Conservation (phyloP, 2,888 invertebrate species). For the Drosophila fungiperda region DNA sequence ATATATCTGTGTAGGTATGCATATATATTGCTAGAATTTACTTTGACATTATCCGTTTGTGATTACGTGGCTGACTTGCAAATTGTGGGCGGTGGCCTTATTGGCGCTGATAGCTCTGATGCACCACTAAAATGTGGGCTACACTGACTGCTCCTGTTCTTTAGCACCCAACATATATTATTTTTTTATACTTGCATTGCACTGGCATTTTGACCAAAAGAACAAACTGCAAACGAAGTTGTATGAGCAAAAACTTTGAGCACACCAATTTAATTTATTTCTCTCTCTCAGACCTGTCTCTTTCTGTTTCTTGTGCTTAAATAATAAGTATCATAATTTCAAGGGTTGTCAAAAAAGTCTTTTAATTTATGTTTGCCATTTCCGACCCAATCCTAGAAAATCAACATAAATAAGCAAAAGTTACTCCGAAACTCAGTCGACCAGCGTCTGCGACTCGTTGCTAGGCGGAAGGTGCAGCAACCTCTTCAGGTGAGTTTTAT, state of each 20-base stretch:
- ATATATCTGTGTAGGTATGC: background rate
- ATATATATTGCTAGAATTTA: constrained; percentile 17
- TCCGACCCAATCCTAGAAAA: constrained; percentile 75
- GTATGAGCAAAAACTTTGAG: constrained; percentile 58
- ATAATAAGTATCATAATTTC: constrained; percentile 80
- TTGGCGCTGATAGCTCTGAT: constrained; percentile 26
- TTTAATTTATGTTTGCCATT: constrained; percentile 80
- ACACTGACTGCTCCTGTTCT: constrained; percentile 10
- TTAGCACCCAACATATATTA: background rate
- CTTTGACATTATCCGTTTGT: constrained; percentile 77
- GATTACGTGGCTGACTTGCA: constrained; percentile 79
- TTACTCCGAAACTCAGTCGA: constrained; percentile 40
- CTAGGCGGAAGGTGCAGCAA: constrained; percentile 38
- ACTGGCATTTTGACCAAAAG: constrained; percentile 27
- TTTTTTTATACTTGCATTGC: constrained; percentile 43
- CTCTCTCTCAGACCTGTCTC: background rate
- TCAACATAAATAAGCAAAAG: constrained; percentile 80
- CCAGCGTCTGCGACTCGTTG: constrained; percentile 24
- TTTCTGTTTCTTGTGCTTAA: constrained; percentile 57
- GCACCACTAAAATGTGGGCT: constrained; percentile 41
- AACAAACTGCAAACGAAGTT: constrained; percentile 45
- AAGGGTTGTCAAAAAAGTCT: constrained; percentile 80
- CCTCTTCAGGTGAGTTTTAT: constrained; percentile 12
- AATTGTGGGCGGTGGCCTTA: constrained; percentile 53
- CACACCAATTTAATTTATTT: constrained; percentile 21